Evolutionary conservation across 2,888 invertebrate species (phyloP).

Genomic region (Camptogramma bilineatum): DNA sequence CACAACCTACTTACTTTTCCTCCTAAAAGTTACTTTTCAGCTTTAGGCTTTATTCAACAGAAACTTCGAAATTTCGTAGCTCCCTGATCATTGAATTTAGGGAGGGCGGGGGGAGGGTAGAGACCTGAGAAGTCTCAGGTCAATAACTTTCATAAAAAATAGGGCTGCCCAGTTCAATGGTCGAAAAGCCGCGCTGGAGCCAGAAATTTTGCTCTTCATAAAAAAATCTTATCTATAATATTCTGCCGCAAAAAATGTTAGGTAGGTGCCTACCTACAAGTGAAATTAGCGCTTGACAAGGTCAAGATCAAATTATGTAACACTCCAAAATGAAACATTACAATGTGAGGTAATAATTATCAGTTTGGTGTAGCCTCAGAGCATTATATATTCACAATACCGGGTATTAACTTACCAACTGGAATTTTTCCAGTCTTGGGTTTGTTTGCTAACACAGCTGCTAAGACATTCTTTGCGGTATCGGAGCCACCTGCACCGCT

Average conservation of each 20-base stretch:
- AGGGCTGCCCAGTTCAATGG: too few relatives aligned
- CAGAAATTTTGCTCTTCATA: not conserved
- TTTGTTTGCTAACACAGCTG: slow-evolving; percentile 80
- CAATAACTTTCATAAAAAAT: too few relatives aligned
- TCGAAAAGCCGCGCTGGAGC: too few relatives aligned
- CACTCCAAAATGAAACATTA: slow-evolving; percentile 21
- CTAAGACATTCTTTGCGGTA: slow-evolving; percentile 80
- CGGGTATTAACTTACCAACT: slow-evolving; percentile 68
- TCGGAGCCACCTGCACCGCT: slow-evolving; percentile 60
- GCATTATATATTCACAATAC: not conserved
- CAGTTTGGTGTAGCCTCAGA: not conserved
- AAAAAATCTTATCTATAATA: not conserved
- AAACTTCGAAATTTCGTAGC: too few relatives aligned
- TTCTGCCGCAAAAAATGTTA: slow-evolving; percentile 4
- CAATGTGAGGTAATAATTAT: not conserved
- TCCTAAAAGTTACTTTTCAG: too few relatives aligned
- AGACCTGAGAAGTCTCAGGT: too few relatives aligned
- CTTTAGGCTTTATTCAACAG: too few relatives aligned
- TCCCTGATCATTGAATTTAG: too few relatives aligned
- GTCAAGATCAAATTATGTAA: slow-evolving; percentile 65
- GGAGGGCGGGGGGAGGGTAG: too few relatives aligned
- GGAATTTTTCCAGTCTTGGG: slow-evolving; percentile 82
- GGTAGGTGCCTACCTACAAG: too few relatives aligned
- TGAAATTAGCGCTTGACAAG: slow-evolving; percentile 56
- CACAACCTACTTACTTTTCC: too few relatives aligned